phyloP scores from a whole-genome alignment of 1,140 invertebrate genomes.

The Leptinotarsa undecemlineata region DNA sequence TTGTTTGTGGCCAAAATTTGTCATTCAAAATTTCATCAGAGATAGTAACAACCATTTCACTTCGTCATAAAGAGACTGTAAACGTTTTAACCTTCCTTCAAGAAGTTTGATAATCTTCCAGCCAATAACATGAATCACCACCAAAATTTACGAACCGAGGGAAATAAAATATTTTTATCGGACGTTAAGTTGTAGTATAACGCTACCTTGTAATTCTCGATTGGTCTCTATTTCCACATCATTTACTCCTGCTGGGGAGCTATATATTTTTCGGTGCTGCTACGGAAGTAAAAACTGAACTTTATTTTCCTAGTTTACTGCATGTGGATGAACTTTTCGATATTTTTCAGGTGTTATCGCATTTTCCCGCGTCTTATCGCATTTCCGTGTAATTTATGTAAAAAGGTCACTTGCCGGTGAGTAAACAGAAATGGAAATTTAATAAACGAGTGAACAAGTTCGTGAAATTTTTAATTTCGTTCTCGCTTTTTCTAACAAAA shows the following conservation, averaged over 20 bases:
- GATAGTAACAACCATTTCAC: too few relatives aligned
- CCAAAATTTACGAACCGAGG: neutral
- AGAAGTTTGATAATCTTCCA: too few relatives aligned
- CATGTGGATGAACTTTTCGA: constrained; percentile 13
- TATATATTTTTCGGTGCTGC: constrained; percentile 8
- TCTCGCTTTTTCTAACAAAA: neutral
- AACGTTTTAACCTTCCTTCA: too few relatives aligned
- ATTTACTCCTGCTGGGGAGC: neutral
- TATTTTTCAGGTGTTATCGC: constrained; percentile 13
- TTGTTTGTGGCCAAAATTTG: too few relatives aligned
- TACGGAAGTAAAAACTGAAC: constrained; percentile 12
- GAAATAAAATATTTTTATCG: constrained; percentile 16
- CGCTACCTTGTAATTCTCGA: constrained; percentile 18
- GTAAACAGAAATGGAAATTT: neutral
- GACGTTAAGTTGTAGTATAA: constrained; percentile 20
- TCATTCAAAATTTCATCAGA: too few relatives aligned
- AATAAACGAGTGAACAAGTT: neutral
- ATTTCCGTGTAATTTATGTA: constrained; percentile 15
- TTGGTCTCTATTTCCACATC: constrained; percentile 16
- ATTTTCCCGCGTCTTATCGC: constrained; percentile 5
- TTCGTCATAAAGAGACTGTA: too few relatives aligned
- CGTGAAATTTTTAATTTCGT: neutral
- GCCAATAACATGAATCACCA: neutral
- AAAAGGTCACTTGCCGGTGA: constrained; percentile 4
- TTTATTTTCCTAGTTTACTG: constrained; percentile 19